A percentile compares a stretch with the other conserved stretches of the same genome.
These are phyloP conservation scores for Laodelphax striatellus DNA, from an alignment of 1,140 invertebrate species.

Conservation along the genomic window DNA sequence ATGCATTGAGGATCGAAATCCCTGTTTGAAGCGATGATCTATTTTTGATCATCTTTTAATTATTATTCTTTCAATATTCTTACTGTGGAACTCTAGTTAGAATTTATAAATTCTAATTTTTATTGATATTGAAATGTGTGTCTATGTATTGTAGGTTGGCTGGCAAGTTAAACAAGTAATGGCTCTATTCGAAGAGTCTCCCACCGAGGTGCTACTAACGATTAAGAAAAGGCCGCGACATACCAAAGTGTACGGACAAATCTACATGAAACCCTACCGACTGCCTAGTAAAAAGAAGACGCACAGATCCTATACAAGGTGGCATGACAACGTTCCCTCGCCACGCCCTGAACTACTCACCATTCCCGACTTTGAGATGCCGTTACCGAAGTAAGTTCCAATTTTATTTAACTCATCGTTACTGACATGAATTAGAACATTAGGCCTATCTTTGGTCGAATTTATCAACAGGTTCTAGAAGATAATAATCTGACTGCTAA, in stretches of 20 bases:
- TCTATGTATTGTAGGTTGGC: too few relatives aligned
- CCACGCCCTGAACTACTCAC: conserved; percentile 49
- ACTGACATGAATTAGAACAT: too few relatives aligned
- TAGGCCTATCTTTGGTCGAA: too few relatives aligned
- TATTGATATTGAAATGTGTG: too few relatives aligned
- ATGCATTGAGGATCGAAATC: too few relatives aligned
- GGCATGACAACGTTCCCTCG: conserved; percentile 52
- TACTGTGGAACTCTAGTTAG: too few relatives aligned
- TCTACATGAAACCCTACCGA: conserved; percentile 67
- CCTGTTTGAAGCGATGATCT: too few relatives aligned
- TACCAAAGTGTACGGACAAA: conserved; percentile 70
- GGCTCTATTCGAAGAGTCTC: conserved; percentile 59
- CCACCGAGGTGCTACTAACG: conserved; percentile 68
- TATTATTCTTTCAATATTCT: too few relatives aligned
- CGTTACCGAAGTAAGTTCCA: conserved; percentile 39
- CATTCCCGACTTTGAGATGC: conserved; percentile 49
- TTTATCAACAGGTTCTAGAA: too few relatives aligned
- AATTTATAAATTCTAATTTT: too few relatives aligned
- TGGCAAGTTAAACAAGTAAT: conserved; percentile 78
- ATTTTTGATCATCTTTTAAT: too few relatives aligned
- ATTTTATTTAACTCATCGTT: not conserved
- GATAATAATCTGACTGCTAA: too few relatives aligned
- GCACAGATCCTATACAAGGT: conserved; percentile 41
- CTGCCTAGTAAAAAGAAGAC: conserved; percentile 61
- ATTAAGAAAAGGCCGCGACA: conserved; percentile 75